Evolutionary conservation across 1,140 invertebrate genomes (phyloP), one percentile per base, ranked within the genome.

Genomic region (Conopomorpha cramerella): DNA sequence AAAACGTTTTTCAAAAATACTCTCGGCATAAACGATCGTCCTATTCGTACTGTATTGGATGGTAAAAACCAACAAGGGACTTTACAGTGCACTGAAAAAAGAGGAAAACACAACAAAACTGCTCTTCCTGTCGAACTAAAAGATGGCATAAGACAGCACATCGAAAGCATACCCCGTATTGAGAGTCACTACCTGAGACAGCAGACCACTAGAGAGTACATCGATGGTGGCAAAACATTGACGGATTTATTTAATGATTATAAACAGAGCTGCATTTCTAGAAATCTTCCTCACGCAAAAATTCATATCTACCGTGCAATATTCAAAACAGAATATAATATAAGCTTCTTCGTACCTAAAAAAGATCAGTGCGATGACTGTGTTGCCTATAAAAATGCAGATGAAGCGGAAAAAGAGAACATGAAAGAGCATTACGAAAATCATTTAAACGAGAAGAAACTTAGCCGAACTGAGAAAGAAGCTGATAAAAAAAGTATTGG

Each of bases 361-460:
- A 66, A 68, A 32, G 56, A 63, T 38, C 51, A 60, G 19, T 68
- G 60, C 34, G 47, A 64, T 30, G 12, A 23, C 2, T 64, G 59
- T 42, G 43, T 44, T 13, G 17, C 45, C 10, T 62, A 44, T 31
- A 49, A 55, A 29, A 45, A 53, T 45, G 17, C 36, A 13, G 39
- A 16, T 2, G 27, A 27, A 19, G 38, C 51, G 34, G 37, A 50
- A 36, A 40, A 44, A 11, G 3, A 7, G 11, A 11, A 4, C 6
- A 29, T 29, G 28, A 3, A 29, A 29, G 28, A 29, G 13, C 6
- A 10, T 4, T 29, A 29, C 28, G 13, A 29, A 29, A 13, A 4
- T 6, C 28, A 29, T 29, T 13, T 11, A 25, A 42, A 44, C 34
- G 32, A 48, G 42, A 43, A 41, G 31, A 28, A 38, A 28, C 27